phyloP scores from a whole-genome alignment of 2,888 invertebrate species.

The Julus scandinavius region DNA sequence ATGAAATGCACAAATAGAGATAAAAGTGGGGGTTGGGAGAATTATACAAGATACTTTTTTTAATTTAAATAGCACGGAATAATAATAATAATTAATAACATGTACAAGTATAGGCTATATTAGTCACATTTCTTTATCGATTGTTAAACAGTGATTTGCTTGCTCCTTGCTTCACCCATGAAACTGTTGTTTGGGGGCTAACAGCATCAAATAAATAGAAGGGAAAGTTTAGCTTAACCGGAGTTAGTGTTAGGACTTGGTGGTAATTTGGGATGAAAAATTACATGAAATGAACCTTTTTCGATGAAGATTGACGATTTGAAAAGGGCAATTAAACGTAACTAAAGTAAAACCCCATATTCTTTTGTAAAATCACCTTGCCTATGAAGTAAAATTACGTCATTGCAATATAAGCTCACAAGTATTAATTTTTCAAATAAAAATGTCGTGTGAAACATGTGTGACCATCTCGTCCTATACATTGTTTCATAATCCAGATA shows the following conservation, averaged over 20 bases:
- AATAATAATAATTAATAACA: neutral
- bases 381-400: too few species aligned
- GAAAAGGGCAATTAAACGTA: too few species aligned
- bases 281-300: too few species aligned
- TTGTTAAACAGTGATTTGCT: neutral
- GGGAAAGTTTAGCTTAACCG: neutral
- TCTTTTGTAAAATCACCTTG: too few species aligned
- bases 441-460: too few species aligned
- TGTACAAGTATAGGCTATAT: constrained; percentile 2
- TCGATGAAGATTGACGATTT: too few species aligned
- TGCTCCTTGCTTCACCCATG: neutral
- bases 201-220: neutral
- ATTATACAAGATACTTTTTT: neutral
- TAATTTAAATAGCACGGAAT: neutral
- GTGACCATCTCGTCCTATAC: too few species aligned
- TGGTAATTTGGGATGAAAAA: neutral
- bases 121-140: neutral
- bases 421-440: too few species aligned
- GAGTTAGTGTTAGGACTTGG: neutral
- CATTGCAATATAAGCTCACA: too few species aligned
- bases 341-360: too few species aligned
- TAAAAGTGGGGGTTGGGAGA: neutral
- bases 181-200: neutral
- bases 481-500: too few species aligned
- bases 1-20: neutral